Evolutionary conservation across 2,113 vertebrate species (phyloP).

Genomic region (Colius striatus): DNA sequence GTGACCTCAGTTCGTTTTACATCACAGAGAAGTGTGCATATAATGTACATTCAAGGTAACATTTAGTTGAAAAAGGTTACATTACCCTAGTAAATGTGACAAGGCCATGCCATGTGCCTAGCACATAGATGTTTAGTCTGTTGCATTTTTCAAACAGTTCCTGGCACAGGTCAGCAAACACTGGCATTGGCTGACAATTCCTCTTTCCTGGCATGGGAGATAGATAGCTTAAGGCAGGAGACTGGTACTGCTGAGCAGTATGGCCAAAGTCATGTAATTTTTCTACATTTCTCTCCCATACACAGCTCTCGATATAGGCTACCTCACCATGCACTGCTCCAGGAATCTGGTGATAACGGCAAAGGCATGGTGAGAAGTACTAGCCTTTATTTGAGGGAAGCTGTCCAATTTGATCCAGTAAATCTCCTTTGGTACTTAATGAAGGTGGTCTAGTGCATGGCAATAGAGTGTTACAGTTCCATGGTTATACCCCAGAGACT

Average conservation of each 20-base stretch:
- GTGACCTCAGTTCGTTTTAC: neutral
- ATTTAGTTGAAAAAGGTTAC: neutral
- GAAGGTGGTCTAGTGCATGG: neutral
- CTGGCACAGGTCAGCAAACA: neutral
- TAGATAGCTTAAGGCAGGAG: neutral
- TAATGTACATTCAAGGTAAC: neutral
- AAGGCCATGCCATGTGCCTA: accelerated
- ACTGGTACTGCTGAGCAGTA: neutral
- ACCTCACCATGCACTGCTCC: accelerated
- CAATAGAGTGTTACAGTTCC: neutral
- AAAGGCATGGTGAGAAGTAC: neutral
- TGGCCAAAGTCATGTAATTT: neutral
- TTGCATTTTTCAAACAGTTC: neutral
- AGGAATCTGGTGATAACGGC: neutral
- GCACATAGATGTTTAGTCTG: neutral
- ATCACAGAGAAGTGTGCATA: neutral
- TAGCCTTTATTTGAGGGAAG: neutral
- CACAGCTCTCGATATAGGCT: neutral
- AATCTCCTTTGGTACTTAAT: neutral
- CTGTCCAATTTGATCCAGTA: neutral
- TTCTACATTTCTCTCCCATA: neutral
- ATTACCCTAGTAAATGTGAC: neutral
- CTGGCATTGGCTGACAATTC: neutral
- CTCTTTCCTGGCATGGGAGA: neutral
- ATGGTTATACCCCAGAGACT: neutral